phyloP scores from a whole-genome alignment of 2,113 vertebrate genomes.

The Nibea coibor region DNA sequence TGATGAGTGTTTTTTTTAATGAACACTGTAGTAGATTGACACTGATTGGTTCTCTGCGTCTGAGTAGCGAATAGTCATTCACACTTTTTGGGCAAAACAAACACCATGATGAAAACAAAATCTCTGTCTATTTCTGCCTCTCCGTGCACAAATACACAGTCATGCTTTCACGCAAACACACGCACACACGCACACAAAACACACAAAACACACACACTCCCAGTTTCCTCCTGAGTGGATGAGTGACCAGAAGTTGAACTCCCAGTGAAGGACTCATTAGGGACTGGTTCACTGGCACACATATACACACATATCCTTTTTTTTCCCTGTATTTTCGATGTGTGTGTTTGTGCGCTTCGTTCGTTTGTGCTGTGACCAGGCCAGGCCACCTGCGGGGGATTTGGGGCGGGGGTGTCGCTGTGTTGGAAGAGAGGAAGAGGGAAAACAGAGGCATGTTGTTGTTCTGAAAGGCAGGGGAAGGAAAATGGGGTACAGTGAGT shows the following conservation, averaged over 20 bases:
- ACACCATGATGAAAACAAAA: slow-evolving; percentile 19
- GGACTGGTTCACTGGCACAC: slow-evolving; percentile 69
- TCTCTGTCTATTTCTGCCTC: slow-evolving; percentile 5
- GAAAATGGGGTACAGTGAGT: slow-evolving; percentile 40
- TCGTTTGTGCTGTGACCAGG: slow-evolving; percentile 58
- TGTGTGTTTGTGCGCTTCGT: slow-evolving; percentile 1
- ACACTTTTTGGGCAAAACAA: background rate
- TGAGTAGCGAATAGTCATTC: background rate
- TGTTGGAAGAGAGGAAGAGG: slow-evolving; percentile 37
- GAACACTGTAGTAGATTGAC: background rate
- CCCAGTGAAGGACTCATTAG: slow-evolving; percentile 75
- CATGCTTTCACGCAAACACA: slow-evolving; percentile 22
- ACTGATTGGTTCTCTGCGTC: slow-evolving; percentile 9
- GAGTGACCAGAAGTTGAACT: slow-evolving; percentile 81
- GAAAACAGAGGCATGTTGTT: slow-evolving; percentile 40
- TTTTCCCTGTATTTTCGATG: slow-evolving; percentile 11
- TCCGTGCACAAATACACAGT: slow-evolving; percentile 9
- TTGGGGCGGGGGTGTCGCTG: slow-evolving; percentile 68
- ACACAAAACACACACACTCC: slow-evolving; percentile 18
- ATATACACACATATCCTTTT: slow-evolving; percentile 31
- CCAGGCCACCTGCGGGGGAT: slow-evolving; percentile 81
- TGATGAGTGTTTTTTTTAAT: background rate
- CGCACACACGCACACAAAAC: slow-evolving; percentile 22
- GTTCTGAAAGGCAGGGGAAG: slow-evolving; percentile 39
- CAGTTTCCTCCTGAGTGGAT: slow-evolving; percentile 55